Evolutionary conservation across 2,888 invertebrate genomes (phyloP).

Genomic region (Agrenia bidenticulata): DNA sequence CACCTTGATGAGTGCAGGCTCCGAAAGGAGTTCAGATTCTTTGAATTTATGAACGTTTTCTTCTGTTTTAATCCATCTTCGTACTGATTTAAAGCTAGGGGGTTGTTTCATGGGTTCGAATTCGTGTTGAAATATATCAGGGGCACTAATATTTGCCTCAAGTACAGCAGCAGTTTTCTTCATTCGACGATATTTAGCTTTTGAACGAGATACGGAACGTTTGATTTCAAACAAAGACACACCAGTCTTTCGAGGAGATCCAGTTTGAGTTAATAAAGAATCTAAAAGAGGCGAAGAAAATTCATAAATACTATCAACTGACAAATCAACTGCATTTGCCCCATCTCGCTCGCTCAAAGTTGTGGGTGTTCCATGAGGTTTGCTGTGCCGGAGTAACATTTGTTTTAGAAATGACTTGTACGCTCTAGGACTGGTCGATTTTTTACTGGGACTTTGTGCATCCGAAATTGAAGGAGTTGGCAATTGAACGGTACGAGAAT

Average conservation of each 20-base stretch:
- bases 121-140: slow-evolving; percentile 31
- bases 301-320: slow-evolving; percentile 33
- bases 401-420: not conserved
- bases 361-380: not conserved
- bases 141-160: slow-evolving; percentile 27
- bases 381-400: not conserved
- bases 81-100: slow-evolving; percentile 25
- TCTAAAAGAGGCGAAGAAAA: slow-evolving; percentile 5
- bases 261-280: too few species aligned
- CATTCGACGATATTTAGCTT: slow-evolving; percentile 11
- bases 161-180: slow-evolving; percentile 20
- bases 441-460: not conserved
- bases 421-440: not conserved
- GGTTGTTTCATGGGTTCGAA: slow-evolving; percentile 39
- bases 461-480: not conserved
- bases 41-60: not conserved
- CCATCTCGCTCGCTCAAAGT: not conserved
- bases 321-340: slow-evolving; percentile 18
- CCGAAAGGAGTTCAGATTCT: too few species aligned
- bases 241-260: not conserved
- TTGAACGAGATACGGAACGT: slow-evolving; percentile 11
- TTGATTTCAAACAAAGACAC: slow-evolving; percentile 19
- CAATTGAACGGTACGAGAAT: too few species aligned
- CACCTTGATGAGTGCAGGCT: too few species aligned
- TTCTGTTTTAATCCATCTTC: slow-evolving; percentile 27